Evolutionary conservation across 1,140 invertebrate species (phyloP).

Genomic region (Drosophila nikananu): DNA sequence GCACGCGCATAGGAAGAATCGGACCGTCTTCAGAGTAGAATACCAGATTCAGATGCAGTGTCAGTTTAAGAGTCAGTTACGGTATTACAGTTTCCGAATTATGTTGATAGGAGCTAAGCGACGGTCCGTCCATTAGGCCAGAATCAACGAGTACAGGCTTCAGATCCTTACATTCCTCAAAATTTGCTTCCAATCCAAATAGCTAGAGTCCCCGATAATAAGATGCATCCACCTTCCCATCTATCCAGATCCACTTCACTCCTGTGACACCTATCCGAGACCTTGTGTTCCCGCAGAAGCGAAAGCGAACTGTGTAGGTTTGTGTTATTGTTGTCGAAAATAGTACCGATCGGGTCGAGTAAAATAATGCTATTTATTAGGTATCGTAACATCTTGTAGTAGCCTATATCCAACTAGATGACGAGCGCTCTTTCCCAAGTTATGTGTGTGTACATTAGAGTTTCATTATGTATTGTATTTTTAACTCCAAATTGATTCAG

Average conservation of each 20-base stretch:
- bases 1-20: conserved; percentile 54
- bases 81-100: neutral
- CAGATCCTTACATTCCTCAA: neutral
- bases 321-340: conserved; percentile 11
- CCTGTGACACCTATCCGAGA: conserved; percentile 2
- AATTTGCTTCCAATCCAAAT: conserved; percentile 6
- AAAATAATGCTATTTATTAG: conserved; percentile 24
- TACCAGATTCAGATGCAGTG: neutral
- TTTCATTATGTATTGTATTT: conserved; percentile 49
- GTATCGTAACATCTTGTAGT: conserved; percentile 49
- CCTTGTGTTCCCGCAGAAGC: conserved; percentile 3
- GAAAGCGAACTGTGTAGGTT: neutral
- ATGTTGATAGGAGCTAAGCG: neutral
- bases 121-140: conserved; percentile 4
- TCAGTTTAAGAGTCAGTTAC: neutral
- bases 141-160: neutral
- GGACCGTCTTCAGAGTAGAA: conserved; percentile 19
- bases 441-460: conserved; percentile 47
- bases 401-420: conserved; percentile 49
- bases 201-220: conserved; percentile 2
- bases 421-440: conserved; percentile 37
- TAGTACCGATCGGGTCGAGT: conserved; percentile 6
- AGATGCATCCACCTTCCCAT: conserved; percentile 11
- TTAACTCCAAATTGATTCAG: conserved; percentile 26
- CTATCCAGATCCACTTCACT: conserved; percentile 24